phyloP scores from a whole-genome alignment of 2,797 vertebrate species.

The Sebastes diaconus region DNA sequence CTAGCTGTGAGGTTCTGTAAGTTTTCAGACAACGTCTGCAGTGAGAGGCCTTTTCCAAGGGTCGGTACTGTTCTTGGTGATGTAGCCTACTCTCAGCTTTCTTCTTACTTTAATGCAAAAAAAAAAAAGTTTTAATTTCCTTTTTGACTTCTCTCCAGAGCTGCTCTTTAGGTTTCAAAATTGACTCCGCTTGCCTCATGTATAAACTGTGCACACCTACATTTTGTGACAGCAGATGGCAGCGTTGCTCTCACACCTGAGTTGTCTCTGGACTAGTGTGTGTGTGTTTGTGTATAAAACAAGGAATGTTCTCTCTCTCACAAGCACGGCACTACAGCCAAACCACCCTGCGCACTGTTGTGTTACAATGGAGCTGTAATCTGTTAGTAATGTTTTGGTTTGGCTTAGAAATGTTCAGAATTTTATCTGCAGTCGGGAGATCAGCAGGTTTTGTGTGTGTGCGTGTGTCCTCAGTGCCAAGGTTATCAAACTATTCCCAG shows the following conservation, averaged over 20 bases:
- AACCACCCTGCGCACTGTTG: slow-evolving; percentile 8
- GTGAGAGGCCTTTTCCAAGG: slow-evolving; percentile 32
- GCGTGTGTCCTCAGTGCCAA: slow-evolving; percentile 34
- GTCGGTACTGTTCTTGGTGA: not conserved
- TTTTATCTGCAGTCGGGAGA: slow-evolving; percentile 56
- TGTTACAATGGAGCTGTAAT: slow-evolving; percentile 42
- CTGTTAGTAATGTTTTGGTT: slow-evolving; percentile 62
- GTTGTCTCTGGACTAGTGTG: not conserved
- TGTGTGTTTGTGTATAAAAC: not conserved
- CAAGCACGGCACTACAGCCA: not conserved
- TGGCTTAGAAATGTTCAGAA: slow-evolving; percentile 64
- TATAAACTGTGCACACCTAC: not conserved
- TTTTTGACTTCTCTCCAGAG: not conserved
- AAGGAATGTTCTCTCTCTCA: slow-evolving; percentile 23
- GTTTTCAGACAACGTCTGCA: slow-evolving; percentile 32
- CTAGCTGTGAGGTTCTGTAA: slow-evolving; percentile 35
- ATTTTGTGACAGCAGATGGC: slow-evolving; percentile 61
- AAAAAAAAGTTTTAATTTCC: not conserved
- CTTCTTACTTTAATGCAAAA: not conserved
- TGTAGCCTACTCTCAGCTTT: not conserved
- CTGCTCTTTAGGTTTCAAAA: not conserved
- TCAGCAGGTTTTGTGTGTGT: slow-evolving; percentile 4
- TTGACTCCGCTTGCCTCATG: not conserved
- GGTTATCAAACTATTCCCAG: slow-evolving; percentile 51
- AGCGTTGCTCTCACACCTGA: slow-evolving; percentile 37